Base-by-base conservation (phyloP, 2,888 invertebrate species). In the Laothoe populi region DNA sequence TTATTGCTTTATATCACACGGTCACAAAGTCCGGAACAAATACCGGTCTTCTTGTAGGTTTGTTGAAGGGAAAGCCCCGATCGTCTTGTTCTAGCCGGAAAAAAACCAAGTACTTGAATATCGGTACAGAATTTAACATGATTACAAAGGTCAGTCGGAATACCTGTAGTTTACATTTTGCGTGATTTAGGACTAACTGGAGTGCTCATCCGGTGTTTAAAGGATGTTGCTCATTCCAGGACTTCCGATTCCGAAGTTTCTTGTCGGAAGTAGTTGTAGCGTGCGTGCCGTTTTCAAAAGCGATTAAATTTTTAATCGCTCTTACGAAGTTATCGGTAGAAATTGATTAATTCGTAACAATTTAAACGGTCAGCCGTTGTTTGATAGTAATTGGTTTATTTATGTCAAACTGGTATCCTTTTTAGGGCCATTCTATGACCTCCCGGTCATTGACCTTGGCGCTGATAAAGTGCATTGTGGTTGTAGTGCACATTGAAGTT, bases 391-490 rank as follows among this genome's bases (percentile, higher is more conserved):
- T 40, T 31, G 40, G 40, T 61, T 31, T 49, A 40, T 40, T 42
- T n/a, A 42, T 59, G 23, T 44, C 13, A 19, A 59, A 44, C 44
- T 40, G 16, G 49, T 26, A 53, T 49, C 19, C 26, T 21, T 19
- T 42, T 53, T 48, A 49, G 60, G 42, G 40, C 53, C 53, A 53
- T 61, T 49, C 60, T 61, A 53, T 24, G 60, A 60, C 49, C 60
- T 61, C 53, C 24, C 64, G 71, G 71, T 69, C 70, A 68, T 62
- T 70, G 69, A 70, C 70, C 71, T 65, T 64, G 60, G 26, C 60
- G 44, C 49, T 48, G 60, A 62, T 61, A 53, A 62, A 63, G 66
- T 53, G 35, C 35, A 53, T 35, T 35, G 53, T 53, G 19, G 31
- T 10, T 19, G 16, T 21, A 53, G 16, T 53, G 35, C 35, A 53